phyloP scores from a whole-genome alignment of 2,888 invertebrate genomes.

The Euclidia mi region DNA sequence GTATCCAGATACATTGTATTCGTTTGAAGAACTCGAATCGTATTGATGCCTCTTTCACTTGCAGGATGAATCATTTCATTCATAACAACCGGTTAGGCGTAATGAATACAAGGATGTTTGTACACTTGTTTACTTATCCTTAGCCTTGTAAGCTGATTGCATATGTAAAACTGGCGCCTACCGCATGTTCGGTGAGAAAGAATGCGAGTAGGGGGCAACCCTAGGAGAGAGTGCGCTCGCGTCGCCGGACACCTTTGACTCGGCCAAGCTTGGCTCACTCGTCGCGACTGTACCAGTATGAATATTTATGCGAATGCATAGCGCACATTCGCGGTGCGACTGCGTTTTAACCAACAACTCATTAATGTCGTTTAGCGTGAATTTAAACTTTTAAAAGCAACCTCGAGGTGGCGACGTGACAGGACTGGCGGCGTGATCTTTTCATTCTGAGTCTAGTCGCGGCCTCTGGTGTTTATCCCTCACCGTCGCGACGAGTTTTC shows the following conservation, averaged over 20 bases:
- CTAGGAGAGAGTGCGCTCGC: conserved; percentile 58
- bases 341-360: conserved; percentile 71
- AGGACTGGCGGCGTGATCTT: conserved; percentile 64
- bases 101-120: background rate
- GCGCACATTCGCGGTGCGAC: conserved; percentile 59
- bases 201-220: conserved; percentile 53
- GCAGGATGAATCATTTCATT: conserved; percentile 9
- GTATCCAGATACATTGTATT: conserved; percentile 7
- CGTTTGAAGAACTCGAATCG: background rate
- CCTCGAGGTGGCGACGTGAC: conserved; percentile 75
- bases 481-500: conserved; percentile 79
- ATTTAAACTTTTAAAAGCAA: conserved; percentile 84
- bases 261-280: conserved; percentile 65
- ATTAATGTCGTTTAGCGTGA: conserved; percentile 83
- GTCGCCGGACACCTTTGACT: conserved; percentile 79
- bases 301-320: conserved; percentile 79
- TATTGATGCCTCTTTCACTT: background rate
- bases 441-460: conserved; percentile 77
- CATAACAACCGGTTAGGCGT: background rate
- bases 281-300: conserved; percentile 72
- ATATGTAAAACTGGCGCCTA: background rate
- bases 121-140: too few relatives aligned
- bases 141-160: too few relatives aligned
- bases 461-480: conserved; percentile 72
- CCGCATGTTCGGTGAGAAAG: conserved; percentile 15